These are phyloP conservation scores for Sylvilagus bachmani DNA, from an alignment of 2,113 vertebrate genomes.

Conservation along the genomic window DNA sequence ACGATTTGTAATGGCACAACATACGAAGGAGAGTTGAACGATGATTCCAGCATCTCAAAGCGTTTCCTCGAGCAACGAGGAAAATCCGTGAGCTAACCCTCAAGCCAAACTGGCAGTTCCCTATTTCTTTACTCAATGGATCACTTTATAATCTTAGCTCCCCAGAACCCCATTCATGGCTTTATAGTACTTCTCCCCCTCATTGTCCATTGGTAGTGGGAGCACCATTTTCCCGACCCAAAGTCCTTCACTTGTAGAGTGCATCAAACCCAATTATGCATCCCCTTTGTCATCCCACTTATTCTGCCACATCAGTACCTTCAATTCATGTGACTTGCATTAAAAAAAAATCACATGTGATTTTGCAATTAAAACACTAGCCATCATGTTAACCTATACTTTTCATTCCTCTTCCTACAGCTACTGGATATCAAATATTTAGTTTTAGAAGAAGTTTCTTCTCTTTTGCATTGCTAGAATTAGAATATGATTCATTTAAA, in stretches of 20 bases:
- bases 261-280: constrained; percentile 76
- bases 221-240: constrained; percentile 53
- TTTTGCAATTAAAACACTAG: constrained; percentile 51
- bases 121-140: constrained; percentile 65
- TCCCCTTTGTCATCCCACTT: constrained; percentile 68
- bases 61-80: constrained; percentile 8
- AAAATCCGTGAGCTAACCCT: constrained; percentile 30
- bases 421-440: constrained; percentile 32
- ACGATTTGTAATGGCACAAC: background rate
- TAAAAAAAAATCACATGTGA: constrained; percentile 63
- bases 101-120: constrained; percentile 35
- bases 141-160: constrained; percentile 74
- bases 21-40: constrained; percentile 10
- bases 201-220: constrained; percentile 64
- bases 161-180: constrained; percentile 69
- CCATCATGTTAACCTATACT: background rate
- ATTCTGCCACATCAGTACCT: constrained; percentile 57
- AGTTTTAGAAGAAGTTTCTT: background rate
- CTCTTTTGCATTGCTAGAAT: constrained; percentile 39
- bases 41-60: background rate
- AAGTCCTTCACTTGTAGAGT: constrained; percentile 69
- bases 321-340: constrained; percentile 61
- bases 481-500: constrained; percentile 35
- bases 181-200: constrained; percentile 68
- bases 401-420: constrained; percentile 57